Percentiles rank a stretch among this genome's conserved stretches.
Conservation (phyloP, 35 echinoderm and acorn worm genomes). For the Ophioderma brevispina region DNA sequence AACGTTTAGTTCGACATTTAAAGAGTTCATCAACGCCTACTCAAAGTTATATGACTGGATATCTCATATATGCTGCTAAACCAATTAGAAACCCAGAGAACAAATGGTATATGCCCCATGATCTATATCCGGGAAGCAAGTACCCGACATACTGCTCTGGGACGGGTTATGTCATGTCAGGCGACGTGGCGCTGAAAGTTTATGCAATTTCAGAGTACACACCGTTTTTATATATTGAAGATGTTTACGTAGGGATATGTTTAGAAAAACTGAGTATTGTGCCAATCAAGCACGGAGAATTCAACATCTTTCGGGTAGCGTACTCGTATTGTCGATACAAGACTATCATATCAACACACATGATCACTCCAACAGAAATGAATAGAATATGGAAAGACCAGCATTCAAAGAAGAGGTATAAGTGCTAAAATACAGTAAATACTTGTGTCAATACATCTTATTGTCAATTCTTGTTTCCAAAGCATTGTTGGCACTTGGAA, state of each 20-base stretch:
- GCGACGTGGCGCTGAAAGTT: slow-evolving; percentile 60
- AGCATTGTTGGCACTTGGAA: no score
- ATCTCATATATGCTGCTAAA: slow-evolving; percentile 76
- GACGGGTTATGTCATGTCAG: slow-evolving; percentile 89
- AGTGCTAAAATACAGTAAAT: no score
- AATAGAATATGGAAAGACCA: slow-evolving; percentile 90
- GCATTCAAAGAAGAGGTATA: slow-evolving; percentile 35
- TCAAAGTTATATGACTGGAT: slow-evolving; percentile 61
- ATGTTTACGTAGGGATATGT: slow-evolving; percentile 77
- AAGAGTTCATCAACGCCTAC: not conserved
- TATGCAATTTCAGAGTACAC: slow-evolving; percentile 73
- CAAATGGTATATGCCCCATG: slow-evolving; percentile 97
- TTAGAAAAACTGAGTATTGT: slow-evolving; percentile 69
- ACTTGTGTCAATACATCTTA: no score
- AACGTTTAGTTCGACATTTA: slow-evolving; percentile 65
- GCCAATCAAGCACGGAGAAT: slow-evolving; percentile 74
- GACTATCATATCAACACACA: slow-evolving; percentile 88
- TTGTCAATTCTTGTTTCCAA: no score
- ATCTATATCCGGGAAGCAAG: slow-evolving; percentile 72
- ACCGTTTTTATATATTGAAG: slow-evolving; percentile 86
- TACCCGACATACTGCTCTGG: slow-evolving; percentile 95
- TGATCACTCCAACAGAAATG: slow-evolving; percentile 94
- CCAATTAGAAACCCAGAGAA: slow-evolving; percentile 88
- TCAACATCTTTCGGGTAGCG: slow-evolving; percentile 89
- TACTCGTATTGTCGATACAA: slow-evolving; percentile 87